These are phyloP conservation scores for Octodonta nipae DNA, from an alignment of 2,888 invertebrate species.

Conservation along the genomic window DNA sequence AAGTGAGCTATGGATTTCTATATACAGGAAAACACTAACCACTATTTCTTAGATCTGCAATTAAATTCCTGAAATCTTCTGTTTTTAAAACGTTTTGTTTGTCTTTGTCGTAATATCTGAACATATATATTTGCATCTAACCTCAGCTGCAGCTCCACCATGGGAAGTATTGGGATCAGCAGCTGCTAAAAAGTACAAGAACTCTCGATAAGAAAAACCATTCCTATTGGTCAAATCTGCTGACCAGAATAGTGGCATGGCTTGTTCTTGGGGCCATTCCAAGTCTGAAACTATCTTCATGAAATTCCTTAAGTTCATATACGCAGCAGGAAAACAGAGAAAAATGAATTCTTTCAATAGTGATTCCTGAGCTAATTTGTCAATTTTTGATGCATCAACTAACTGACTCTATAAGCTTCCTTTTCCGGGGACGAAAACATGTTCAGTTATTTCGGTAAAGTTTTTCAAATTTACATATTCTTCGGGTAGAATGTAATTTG, in stretches of 20 bases:
- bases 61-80: too few species aligned
- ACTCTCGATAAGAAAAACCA: constrained; percentile 43
- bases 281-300: constrained; percentile 41
- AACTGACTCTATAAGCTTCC: constrained; percentile 21
- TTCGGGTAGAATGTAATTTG: too few species aligned
- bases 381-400: constrained; percentile 25
- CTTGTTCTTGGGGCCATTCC: constrained; percentile 41
- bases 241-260: constrained; percentile 33
- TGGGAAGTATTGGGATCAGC: constrained; percentile 52
- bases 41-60: too few species aligned
- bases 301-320: constrained; percentile 44
- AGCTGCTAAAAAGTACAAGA: constrained; percentile 48
- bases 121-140: constrained; percentile 52
- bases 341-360: constrained; percentile 44
- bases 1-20: too few species aligned
- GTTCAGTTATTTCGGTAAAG: constrained; percentile 24
- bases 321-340: constrained; percentile 42
- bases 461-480: constrained; percentile 19
- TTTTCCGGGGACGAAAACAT: constrained; percentile 21
- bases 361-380: constrained; percentile 41
- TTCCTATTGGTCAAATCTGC: constrained; percentile 41
- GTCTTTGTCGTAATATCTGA: too few species aligned
- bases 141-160: constrained; percentile 50
- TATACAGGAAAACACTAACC: too few species aligned
- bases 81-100: too few species aligned